Evolutionary conservation across 2,113 vertebrate genomes (phyloP).

Genomic region (Neotragus moschatus): DNA sequence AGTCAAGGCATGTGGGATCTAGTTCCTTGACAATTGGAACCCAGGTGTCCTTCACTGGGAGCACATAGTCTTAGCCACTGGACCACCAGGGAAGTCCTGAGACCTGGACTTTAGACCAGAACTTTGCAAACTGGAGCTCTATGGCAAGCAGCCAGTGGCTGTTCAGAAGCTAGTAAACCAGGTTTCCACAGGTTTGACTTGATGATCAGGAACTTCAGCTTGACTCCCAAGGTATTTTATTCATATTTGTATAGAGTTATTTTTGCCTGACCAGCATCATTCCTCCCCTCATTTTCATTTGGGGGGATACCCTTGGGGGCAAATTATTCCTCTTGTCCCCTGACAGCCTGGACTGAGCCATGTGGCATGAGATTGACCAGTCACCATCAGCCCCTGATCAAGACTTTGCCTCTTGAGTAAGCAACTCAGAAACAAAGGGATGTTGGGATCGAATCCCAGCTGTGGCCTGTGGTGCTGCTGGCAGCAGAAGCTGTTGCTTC

Average conservation of each 20-base stretch:
- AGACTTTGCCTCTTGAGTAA: background rate
- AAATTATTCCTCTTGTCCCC: background rate
- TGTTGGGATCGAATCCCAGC: background rate
- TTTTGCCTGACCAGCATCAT: background rate
- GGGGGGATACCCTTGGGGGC: background rate
- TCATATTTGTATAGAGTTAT: background rate
- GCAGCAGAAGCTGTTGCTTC: background rate
- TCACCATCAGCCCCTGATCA: background rate
- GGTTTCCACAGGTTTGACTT: background rate
- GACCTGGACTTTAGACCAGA: background rate
- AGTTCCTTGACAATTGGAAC: background rate
- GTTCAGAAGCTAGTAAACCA: background rate
- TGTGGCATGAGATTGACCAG: conserved; percentile 33
- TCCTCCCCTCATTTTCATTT: background rate
- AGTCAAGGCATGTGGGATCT: background rate
- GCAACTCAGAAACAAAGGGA: conserved; percentile 27
- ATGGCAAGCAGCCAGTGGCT: background rate
- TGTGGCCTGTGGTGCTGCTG: background rate
- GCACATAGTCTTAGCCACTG: background rate
- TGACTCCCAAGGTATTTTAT: background rate
- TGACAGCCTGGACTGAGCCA: background rate
- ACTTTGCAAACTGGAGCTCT: background rate
- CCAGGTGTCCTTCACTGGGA: background rate
- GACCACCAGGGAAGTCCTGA: background rate
- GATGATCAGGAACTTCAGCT: background rate